Conservation (phyloP, 1,140 invertebrate species). For the Periplaneta americana region DNA sequence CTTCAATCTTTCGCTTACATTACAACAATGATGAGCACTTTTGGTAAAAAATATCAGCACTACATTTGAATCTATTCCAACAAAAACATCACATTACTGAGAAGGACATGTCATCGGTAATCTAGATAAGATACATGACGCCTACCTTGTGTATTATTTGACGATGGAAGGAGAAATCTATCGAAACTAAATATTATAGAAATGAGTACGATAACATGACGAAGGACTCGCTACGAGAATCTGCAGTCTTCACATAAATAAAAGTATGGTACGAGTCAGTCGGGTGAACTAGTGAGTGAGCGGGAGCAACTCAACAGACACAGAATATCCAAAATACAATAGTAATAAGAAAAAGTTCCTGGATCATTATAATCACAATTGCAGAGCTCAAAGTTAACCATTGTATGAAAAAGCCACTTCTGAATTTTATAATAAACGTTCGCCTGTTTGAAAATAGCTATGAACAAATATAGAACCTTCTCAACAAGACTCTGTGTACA, state of each 20-base stretch:
- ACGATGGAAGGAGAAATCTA: neutral
- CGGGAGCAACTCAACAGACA: neutral
- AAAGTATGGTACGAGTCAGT: neutral
- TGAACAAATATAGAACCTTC: slow-evolving; percentile 22
- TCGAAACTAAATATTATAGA: neutral
- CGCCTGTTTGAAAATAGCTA: slow-evolving; percentile 21
- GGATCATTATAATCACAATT: slow-evolving; percentile 6
- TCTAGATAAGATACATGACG: neutral
- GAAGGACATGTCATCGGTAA: slow-evolving; percentile 1
- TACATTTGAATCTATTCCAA: slow-evolving; percentile 12
- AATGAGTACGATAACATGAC: neutral
- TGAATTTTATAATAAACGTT: slow-evolving; percentile 16
- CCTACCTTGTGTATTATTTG: neutral
- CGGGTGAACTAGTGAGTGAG: neutral
- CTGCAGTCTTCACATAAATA: neutral
- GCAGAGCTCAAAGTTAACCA: slow-evolving; percentile 8
- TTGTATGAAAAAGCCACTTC: slow-evolving; percentile 19
- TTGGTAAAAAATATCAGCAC: slow-evolving; percentile 34
- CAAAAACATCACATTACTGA: slow-evolving; percentile 6
- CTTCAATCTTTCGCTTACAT: slow-evolving; percentile 3
- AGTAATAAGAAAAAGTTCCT: slow-evolving; percentile 3
- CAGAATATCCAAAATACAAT: neutral
- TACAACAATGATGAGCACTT: slow-evolving; percentile 31
- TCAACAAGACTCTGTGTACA: slow-evolving; percentile 10
- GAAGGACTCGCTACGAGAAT: neutral